A percentile compares a stretch with the other conserved stretches of the same genome.
These are phyloP conservation scores for Bettongia penicillata DNA, from an alignment of 2,113 vertebrate species.

Conservation along the genomic window DNA sequence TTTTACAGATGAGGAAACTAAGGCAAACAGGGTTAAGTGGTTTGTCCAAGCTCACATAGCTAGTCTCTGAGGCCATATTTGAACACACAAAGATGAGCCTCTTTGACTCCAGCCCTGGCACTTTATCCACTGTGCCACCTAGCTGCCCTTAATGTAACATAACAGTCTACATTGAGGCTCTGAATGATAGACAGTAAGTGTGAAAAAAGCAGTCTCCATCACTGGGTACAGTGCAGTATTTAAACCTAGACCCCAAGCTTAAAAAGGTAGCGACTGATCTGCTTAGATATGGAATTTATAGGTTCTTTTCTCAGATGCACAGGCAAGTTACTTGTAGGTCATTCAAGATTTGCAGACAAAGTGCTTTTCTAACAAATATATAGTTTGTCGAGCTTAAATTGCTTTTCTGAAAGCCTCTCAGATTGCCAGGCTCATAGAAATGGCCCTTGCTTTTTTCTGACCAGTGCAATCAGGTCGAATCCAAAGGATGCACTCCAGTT, in stretches of 20 bases:
- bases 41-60: neutral
- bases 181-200: conserved; percentile 44
- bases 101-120: too few relatives aligned
- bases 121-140: neutral
- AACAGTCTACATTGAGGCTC: neutral
- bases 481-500: conserved; percentile 60
- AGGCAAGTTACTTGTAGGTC: conserved; percentile 69
- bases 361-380: conserved; percentile 73
- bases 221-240: conserved; percentile 39
- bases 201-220: conserved; percentile 6
- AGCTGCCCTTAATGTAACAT: neutral
- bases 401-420: conserved; percentile 78
- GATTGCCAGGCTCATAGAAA: conserved; percentile 67
- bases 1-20: neutral
- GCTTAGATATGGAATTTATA: conserved; percentile 58
- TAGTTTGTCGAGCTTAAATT: conserved; percentile 64
- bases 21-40: neutral
- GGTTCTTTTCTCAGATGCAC: conserved; percentile 64
- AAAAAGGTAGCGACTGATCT: conserved; percentile 66
- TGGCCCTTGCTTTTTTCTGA: conserved; percentile 62
- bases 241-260: conserved; percentile 67
- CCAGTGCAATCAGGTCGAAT: conserved; percentile 63
- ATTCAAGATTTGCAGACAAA: conserved; percentile 73
- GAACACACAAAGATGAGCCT: neutral
- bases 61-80: neutral